Conservation (phyloP, 1,140 invertebrate genomes). For the Metopolophium dirhodum region DNA sequence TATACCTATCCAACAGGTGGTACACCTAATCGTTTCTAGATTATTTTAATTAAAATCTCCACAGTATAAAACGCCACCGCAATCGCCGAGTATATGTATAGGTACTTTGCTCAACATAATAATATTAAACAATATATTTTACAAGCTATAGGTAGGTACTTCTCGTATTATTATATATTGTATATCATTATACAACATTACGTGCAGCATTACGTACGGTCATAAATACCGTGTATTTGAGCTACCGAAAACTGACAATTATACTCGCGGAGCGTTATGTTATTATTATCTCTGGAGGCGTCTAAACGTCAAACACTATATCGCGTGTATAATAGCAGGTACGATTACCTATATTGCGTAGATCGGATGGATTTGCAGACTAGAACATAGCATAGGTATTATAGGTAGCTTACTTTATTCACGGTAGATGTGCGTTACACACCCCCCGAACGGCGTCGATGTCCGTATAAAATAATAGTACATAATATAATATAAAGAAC, state of each 20-base stretch:
- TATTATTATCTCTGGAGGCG: not conserved
- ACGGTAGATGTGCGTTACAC: not conserved
- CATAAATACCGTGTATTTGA: not conserved
- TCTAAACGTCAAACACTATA: not conserved
- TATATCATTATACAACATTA: not conserved
- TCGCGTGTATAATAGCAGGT: not conserved
- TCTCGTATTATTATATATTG: not conserved
- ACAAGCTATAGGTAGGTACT: not conserved
- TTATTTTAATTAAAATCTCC: not conserved
- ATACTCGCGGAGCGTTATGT: not conserved
- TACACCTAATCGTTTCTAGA: not conserved
- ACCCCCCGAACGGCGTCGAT: not conserved
- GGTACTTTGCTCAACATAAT: not conserved
- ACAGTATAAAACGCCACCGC: not conserved
- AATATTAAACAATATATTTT: not conserved
- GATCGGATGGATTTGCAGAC: not conserved
- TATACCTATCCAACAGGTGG: too few relatives aligned
- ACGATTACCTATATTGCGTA: not conserved
- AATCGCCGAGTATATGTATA: not conserved
- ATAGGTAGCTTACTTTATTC: not conserved
- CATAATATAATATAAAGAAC: not conserved
- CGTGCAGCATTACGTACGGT: not conserved
- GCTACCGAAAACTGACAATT: not conserved
- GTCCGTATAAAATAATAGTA: not conserved
- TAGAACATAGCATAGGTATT: not conserved